A percentile compares a stretch with the other conserved stretches of the same genome.
phyloP scores from a whole-genome alignment of 2,113 vertebrate species.

The Phodopus roborovskii region DNA sequence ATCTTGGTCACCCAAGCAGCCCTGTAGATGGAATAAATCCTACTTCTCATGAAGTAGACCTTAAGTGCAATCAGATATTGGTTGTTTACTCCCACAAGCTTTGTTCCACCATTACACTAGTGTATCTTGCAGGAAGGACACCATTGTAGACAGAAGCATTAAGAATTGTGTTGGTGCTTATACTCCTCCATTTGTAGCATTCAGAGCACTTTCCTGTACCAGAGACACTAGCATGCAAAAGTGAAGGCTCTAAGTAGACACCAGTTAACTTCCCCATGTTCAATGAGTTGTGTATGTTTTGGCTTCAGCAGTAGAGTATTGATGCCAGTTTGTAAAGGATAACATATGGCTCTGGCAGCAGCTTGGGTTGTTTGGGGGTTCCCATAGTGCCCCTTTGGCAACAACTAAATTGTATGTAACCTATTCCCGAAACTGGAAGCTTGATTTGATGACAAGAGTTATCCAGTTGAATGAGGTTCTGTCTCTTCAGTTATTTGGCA shows the following conservation, averaged over 20 bases:
- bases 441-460: not conserved
- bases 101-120: not conserved
- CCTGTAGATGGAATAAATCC: not conserved
- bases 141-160: not conserved
- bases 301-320: not conserved
- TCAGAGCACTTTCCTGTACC: not conserved
- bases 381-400: not conserved
- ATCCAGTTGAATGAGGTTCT: not conserved
- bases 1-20: not conserved
- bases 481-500: not conserved
- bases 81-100: not conserved
- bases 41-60: not conserved
- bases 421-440: not conserved
- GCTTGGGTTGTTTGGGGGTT: not conserved
- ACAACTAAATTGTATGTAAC: not conserved
- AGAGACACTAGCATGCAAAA: not conserved
- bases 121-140: not conserved
- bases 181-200: not conserved
- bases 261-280: not conserved
- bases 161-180: not conserved
- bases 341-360: not conserved
- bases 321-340: not conserved
- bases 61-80: not conserved
- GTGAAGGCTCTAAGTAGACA: not conserved
- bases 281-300: not conserved